Evolutionary conservation across 2,113 vertebrate species (phyloP).

Genomic region (Phocoena phocoena): DNA sequence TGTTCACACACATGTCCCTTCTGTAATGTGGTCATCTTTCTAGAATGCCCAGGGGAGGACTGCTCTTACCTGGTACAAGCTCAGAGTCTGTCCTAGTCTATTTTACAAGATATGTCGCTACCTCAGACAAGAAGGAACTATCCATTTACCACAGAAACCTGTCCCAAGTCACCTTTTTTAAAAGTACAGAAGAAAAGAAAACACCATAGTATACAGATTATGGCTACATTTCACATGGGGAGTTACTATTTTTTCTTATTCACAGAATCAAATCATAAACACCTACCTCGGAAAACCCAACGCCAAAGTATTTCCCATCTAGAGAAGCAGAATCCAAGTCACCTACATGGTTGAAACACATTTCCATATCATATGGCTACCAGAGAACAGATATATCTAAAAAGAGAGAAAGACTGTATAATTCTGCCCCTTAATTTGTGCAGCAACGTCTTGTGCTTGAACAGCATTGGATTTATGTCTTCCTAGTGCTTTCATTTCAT

Average conservation of each 20-base stretch:
- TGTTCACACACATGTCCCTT: neutral
- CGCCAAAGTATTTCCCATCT: neutral
- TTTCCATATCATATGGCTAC: neutral
- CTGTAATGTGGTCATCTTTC: neutral
- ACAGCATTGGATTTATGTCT: no score
- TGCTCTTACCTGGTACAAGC: fast-evolving
- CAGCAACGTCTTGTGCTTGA: neutral
- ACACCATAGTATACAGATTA: neutral
- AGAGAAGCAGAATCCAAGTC: neutral
- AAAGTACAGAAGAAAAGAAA: neutral
- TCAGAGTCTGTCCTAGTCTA: neutral
- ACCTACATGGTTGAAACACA: fast-evolving
- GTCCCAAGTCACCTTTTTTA: neutral
- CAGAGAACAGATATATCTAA: neutral
- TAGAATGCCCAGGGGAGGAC: neutral
- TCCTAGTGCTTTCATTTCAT: fast-evolving
- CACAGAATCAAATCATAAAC: neutral
- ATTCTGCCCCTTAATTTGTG: neutral
- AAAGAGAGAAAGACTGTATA: neutral
- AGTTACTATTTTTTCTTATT: neutral
- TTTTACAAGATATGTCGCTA: neutral
- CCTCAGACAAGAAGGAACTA: neutral
- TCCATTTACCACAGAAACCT: neutral
- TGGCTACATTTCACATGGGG: neutral
- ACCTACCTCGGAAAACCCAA: neutral